Base-by-base conservation (phyloP, 2,797 vertebrate species). In the Gallinago stenura region DNA sequence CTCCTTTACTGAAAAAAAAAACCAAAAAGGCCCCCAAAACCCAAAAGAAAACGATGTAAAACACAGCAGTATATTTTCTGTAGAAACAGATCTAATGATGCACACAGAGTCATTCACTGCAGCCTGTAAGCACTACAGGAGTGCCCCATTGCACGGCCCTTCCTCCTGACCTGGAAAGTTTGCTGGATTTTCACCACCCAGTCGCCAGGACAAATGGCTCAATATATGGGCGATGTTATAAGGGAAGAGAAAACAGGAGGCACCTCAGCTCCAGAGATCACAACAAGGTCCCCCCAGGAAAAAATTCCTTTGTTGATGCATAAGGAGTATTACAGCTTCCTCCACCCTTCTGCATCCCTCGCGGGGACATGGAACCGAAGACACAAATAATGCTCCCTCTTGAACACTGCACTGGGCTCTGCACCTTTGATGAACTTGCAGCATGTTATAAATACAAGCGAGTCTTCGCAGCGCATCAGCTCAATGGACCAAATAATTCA, bases 311-410 rank as follows among this genome's bases (percentile, higher is more conserved):
- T 61, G n/a, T 17, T 69, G 72, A 69, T 46, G 7, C n/a, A 5
- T 39, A 18, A 58, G 31, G 57, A 37, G n/a, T 14, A 6, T 16
- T 45, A 51, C 13, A 26, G 51, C 16, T 85, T 61, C 30, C 28
- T 79, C 78, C 66, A 53, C 37, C 39, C 50, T 51, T n/a, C 53
- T 22, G 22, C 22, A 22, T 30, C 35, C 33, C 51, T 48, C 2
- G 0, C 0, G 3, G 51, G 28, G 83, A 37, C 0, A 0, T 4
- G 19, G 54, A 68, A 39, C 20, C 0, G 3, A 24, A 68, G 46
- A 15, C 5, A 1, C 1, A 1, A 39, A 39, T 62, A 31, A 8
- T 2, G 2, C 25, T 73, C 60, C 61, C 75, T 41, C 53, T 0
- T 39, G 43, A 46, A 12, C 2, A 6, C 1, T 12, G 80, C n/a